phyloP scores from a whole-genome alignment of 2,888 invertebrate species.

The Chymomyza amoena region DNA sequence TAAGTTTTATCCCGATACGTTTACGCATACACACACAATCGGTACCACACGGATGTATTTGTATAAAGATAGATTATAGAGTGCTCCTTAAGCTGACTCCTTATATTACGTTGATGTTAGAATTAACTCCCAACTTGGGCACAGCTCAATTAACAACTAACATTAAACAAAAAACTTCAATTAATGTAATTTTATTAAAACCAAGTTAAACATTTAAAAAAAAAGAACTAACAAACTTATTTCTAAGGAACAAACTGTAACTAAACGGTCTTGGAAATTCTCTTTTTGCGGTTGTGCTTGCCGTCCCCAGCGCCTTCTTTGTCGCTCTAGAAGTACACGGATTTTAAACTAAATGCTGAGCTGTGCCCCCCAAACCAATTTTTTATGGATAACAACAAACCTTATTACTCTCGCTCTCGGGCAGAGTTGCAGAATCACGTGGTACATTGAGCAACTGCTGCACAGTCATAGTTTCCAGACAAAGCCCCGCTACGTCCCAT shows the following conservation, averaged over 20 bases:
- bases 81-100: too few species aligned
- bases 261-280: too few species aligned
- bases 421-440: slow-evolving; percentile 7
- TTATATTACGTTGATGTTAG: too few species aligned
- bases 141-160: too few species aligned
- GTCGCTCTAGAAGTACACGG: slow-evolving; percentile 7
- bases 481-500: slow-evolving; percentile 78
- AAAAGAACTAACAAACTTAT: neutral
- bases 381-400: slow-evolving; percentile 23
- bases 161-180: too few species aligned
- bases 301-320: slow-evolving; percentile 2
- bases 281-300: neutral
- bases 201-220: neutral
- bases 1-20: too few species aligned
- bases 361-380: neutral
- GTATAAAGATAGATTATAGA: too few species aligned
- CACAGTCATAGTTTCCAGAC: slow-evolving; percentile 78
- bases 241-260: too few species aligned
- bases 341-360: neutral
- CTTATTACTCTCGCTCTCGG: slow-evolving; percentile 52
- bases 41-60: too few species aligned
- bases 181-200: slow-evolving; percentile 20
- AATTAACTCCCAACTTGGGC: too few species aligned
- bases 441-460: slow-evolving; percentile 75
- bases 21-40: too few species aligned